Base-by-base conservation (phyloP, 2,797 vertebrate genomes). In the Sardinella longiceps region DNA sequence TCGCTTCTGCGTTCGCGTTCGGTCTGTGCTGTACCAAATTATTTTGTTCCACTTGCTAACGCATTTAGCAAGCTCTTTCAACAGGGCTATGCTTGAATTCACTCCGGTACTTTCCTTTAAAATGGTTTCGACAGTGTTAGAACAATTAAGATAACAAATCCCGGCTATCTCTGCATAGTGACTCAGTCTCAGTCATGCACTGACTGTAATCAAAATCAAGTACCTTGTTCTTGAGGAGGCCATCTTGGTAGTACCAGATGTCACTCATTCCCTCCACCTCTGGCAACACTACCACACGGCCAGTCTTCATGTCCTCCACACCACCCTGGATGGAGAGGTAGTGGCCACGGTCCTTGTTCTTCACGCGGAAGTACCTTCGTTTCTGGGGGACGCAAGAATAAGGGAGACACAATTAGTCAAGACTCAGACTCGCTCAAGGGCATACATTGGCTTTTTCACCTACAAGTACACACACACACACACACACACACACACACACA, bases 161-260 rank as follows among this genome's bases (percentile, higher is more conserved):
- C 25, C 56, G 25, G n/a, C 56, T 60, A 60, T 9, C 46, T 12
- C 12, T 48, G 46, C 10, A 48, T 48, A 48, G 46, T 48, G 1
- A 48, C 4, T 12, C n/a, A n/a, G 46, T 12, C 46, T 12, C 11
- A 10, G 46, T 10, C 10, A 48, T 6, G 46, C 46, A 48, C 46
- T n/a, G n/a, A 20, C 50, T 20, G 15, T 18, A 25, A 11, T 43
- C 37, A 77, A 4, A 70, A 14, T 33, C 70, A 18, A 23, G 18
- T 77, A 99, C 98, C 96, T 99, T 98, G 94, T 95, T 99, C 91
- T 99, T 99, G 80, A 99, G 92, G 66, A 98, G 90, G 15, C 98
- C 98, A 0, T 98, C 95, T 89, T 98, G 95, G 23, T 98, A 99
- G 94, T 95, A 98, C 98, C 98, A 99, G 88, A 97, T 0, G 28